Conservation (phyloP, 2,797 vertebrate species). For the Poecile montanus region DNA sequence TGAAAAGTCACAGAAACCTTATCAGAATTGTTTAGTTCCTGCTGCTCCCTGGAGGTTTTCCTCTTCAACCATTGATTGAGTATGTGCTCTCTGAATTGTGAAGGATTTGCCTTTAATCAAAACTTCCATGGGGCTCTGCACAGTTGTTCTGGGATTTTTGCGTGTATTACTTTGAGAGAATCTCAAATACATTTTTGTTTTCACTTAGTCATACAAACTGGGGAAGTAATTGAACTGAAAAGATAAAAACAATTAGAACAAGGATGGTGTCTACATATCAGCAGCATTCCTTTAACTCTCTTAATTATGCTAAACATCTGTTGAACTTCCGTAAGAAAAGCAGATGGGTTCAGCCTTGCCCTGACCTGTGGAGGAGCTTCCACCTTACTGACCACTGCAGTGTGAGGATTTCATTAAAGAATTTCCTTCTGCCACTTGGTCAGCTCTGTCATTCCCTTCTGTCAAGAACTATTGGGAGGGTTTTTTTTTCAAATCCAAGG, state of each 20-base stretch:
- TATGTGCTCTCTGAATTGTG: conserved; percentile 61
- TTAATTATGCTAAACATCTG: background rate
- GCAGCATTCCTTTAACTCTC: background rate
- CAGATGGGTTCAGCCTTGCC: background rate
- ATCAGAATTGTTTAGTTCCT: conserved; percentile 65
- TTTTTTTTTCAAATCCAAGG: background rate
- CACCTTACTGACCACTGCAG: background rate
- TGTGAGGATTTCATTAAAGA: background rate
- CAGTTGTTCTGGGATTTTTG: background rate
- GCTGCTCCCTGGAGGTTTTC: conserved; percentile 56
- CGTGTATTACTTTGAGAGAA: background rate
- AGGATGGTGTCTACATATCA: background rate
- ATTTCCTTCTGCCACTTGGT: background rate
- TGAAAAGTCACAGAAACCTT: conserved; percentile 63
- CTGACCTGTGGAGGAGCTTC: background rate
- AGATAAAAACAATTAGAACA: background rate
- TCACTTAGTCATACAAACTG: background rate
- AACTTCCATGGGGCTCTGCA: conserved; percentile 12
- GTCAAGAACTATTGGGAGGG: background rate
- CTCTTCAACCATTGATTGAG: conserved; percentile 43
- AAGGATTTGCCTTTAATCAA: conserved; percentile 70
- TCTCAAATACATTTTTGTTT: conserved; percentile 15
- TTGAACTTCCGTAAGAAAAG: background rate
- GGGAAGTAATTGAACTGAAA: conserved; percentile 30
- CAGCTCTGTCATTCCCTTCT: background rate